Percentiles rank a stretch among this genome's conserved stretches.
Conservation (phyloP, 2,113 vertebrate species). For the Oxygymnocypris stewartii region DNA sequence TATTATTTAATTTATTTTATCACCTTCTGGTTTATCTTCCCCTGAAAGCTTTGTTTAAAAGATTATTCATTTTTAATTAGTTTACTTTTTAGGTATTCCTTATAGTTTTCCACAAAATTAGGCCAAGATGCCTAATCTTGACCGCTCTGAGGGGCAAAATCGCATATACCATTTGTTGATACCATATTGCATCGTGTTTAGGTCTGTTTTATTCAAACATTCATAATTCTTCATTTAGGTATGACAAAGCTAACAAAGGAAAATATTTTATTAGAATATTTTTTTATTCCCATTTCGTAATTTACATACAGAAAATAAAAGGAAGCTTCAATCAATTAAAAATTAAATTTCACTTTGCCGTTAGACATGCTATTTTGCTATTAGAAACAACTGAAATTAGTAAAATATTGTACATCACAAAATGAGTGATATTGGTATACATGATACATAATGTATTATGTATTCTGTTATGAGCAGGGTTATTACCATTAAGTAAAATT, state of each 20-base stretch:
- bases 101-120: not conserved
- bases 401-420: not conserved
- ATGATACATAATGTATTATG: too few species aligned
- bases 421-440: not conserved
- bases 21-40: not conserved
- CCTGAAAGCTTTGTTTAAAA: conserved; percentile 2
- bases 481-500: too few species aligned
- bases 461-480: too few species aligned
- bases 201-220: not conserved
- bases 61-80: not conserved
- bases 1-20: not conserved
- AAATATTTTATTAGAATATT: not conserved
- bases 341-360: not conserved
- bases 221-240: not conserved
- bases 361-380: not conserved
- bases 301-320: not conserved
- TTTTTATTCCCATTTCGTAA: not conserved
- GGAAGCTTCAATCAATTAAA: not conserved
- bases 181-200: not conserved
- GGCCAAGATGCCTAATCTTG: not conserved
- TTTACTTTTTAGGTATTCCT: not conserved
- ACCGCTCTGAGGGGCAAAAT: too few species aligned
- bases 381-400: not conserved
- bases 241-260: not conserved
- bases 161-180: not conserved